Evolutionary conservation across 2,797 vertebrate genomes (phyloP), one percentile per base, ranked within the genome.

Genomic region (Prunella strophiata): DNA sequence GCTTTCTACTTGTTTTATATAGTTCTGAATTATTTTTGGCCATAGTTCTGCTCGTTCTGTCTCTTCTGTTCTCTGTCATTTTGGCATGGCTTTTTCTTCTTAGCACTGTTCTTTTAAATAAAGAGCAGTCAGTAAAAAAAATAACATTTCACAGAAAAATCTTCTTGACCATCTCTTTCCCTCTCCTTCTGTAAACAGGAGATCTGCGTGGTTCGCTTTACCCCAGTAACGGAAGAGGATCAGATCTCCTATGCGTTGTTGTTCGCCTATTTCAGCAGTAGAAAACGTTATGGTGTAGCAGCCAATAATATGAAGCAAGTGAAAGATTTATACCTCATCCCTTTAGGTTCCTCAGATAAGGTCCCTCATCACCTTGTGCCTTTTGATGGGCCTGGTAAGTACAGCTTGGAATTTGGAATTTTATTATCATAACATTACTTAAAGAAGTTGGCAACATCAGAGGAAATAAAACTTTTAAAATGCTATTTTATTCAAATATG

Each of bases 321-420:
- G 95, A 99, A 99, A 98, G 99, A 99, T 98, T 99, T 99, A 98
- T 99, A 99, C 97, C 98, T 99, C 91, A 99, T 99, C 95, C 99
- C 99, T 43, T 96, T 99, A 96, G 99, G 99, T 74, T 98, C 99
- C 65, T 97, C 97, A 58, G 99, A 99, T 97, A 99, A 99, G 98
- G 98, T 99, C 89, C 99, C 99, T 92, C 99, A 99, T 97, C 99
- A 99, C 96, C 99, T 99, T 51, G 99, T 99, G 97, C 99, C 99
- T 86, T 99, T 99, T 97, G 99, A 99, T 97, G 99, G 99, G 82
- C 99, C 99, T 98, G 99, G 99, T 99, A 98, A 98, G 96, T 94
- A 85, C 52, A 52, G n/a, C 67, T 70, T 61, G 67, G 66, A 62
- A 71, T 58, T 55, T 42, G 62, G n/a, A 94, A 40, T 45, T 78